These are phyloP conservation scores for Anoplophora glabripennis DNA, from an alignment of 1,140 invertebrate species.

Conservation along the genomic window DNA sequence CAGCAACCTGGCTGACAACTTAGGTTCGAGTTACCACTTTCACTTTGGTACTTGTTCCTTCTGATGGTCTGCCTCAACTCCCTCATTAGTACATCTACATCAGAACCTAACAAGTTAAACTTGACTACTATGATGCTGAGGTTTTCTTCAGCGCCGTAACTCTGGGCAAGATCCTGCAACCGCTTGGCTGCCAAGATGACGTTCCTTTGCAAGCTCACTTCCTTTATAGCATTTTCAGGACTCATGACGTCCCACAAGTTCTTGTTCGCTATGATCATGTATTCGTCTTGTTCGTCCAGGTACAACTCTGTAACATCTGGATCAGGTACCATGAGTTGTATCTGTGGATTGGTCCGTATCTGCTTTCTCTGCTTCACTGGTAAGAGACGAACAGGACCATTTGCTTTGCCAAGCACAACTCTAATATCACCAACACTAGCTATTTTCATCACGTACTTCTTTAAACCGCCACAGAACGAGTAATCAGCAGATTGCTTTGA, in stretches of 20 bases:
- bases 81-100: slow-evolving; percentile 71
- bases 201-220: slow-evolving; percentile 71
- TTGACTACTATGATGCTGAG: slow-evolving; percentile 73
- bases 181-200: slow-evolving; percentile 76
- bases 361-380: slow-evolving; percentile 57
- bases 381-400: slow-evolving; percentile 58
- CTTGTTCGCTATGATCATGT: slow-evolving; percentile 75
- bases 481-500: slow-evolving; percentile 53
- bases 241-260: slow-evolving; percentile 75
- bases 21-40: slow-evolving; percentile 49
- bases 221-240: slow-evolving; percentile 69
- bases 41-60: slow-evolving; percentile 53
- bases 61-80: slow-evolving; percentile 70
- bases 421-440: slow-evolving; percentile 71
- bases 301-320: slow-evolving; percentile 70
- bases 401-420: slow-evolving; percentile 65
- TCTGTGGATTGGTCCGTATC: slow-evolving; percentile 61
- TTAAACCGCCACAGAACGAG: slow-evolving; percentile 42
- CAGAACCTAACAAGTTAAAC: slow-evolving; percentile 61
- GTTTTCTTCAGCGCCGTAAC: slow-evolving; percentile 78
- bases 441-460: slow-evolving; percentile 64
- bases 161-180: slow-evolving; percentile 76
- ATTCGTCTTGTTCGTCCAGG: slow-evolving; percentile 77
- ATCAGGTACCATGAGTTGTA: slow-evolving; percentile 67
- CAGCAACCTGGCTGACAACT: slow-evolving; percentile 60